phyloP scores from a whole-genome alignment of 2,888 invertebrate species.

The Athalia cordata region DNA sequence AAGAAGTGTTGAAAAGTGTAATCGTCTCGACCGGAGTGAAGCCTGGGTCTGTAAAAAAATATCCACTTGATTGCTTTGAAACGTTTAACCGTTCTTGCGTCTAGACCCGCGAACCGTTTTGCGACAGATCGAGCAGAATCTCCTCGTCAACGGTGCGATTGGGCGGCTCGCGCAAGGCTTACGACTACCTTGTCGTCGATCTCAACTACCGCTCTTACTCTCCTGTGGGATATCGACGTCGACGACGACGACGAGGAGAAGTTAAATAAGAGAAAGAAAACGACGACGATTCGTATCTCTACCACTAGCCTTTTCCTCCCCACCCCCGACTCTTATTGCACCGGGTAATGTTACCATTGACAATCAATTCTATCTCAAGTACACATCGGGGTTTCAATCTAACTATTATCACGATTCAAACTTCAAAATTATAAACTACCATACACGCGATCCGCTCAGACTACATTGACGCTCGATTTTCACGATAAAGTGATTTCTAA shows the following conservation, averaged over 20 bases:
- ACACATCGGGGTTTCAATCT: background rate
- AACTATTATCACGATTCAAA: background rate
- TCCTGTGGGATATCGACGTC: constrained; percentile 11
- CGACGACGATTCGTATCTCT: background rate
- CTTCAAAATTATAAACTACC: background rate
- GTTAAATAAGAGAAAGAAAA: too few relatives aligned
- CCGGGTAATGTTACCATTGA: background rate
- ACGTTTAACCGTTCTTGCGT: constrained; percentile 21
- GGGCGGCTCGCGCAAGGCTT: constrained; percentile 14
- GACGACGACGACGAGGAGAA: background rate
- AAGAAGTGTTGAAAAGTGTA: background rate
- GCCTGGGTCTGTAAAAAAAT: background rate
- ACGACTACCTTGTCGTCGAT: constrained; percentile 20
- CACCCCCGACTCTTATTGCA: background rate
- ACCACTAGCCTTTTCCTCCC: too few relatives aligned
- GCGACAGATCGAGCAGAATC: constrained; percentile 19
- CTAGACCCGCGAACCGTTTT: constrained; percentile 31
- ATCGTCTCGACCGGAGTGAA: background rate
- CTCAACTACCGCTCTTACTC: constrained; percentile 31
- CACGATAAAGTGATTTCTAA: too few relatives aligned
- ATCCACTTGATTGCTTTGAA: constrained; percentile 1
- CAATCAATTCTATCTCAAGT: too few relatives aligned
- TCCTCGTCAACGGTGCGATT: constrained; percentile 32
- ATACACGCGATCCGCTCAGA: background rate
- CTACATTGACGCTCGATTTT: too few relatives aligned